phyloP scores from a whole-genome alignment of 1,140 invertebrate species.

The Calosoma granatense region DNA sequence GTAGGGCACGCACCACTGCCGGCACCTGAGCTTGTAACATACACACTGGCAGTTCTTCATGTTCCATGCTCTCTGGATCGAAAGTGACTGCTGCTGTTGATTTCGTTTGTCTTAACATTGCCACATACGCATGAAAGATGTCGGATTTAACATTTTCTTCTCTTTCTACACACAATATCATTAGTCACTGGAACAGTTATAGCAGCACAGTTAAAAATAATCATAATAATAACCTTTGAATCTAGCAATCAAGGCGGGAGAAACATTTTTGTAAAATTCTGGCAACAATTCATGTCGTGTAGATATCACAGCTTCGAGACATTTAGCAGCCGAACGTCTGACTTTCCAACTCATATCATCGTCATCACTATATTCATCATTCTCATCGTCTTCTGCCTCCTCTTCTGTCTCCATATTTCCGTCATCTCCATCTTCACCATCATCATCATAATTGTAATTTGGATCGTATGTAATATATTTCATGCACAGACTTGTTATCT shows the following conservation, averaged over 20 bases:
- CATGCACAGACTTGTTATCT: constrained; percentile 85
- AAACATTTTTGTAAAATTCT: constrained; percentile 83
- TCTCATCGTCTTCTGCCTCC: constrained; percentile 65
- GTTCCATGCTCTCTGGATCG: constrained; percentile 70
- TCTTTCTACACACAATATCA: constrained; percentile 55
- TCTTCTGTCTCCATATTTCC: constrained; percentile 54
- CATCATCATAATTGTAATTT: constrained; percentile 96
- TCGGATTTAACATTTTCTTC: constrained; percentile 99
- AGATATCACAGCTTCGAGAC: constrained; percentile 87
- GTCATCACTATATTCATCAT: constrained; percentile 95
- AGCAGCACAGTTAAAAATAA: constrained; percentile 11
- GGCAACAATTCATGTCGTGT: constrained; percentile 83
- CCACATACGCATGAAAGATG: constrained; percentile 93
- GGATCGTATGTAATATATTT: constrained; percentile 95
- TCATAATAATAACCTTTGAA: constrained; percentile 66
- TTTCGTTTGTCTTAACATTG: constrained; percentile 80
- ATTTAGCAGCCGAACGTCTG: constrained; percentile 90
- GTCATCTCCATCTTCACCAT: constrained; percentile 51
- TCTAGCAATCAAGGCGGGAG: constrained; percentile 78
- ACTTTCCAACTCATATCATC: constrained; percentile 99
- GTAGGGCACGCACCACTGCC: constrained; percentile 73
- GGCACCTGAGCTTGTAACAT: constrained; percentile 56
- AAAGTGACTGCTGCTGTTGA: constrained; percentile 50
- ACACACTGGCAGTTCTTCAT: constrained; percentile 54
- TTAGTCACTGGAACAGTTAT: no score